Evolutionary conservation across 2,888 invertebrate species (phyloP), one percentile per base, ranked within the genome.

Genomic region (Flexamia atlantica): DNA sequence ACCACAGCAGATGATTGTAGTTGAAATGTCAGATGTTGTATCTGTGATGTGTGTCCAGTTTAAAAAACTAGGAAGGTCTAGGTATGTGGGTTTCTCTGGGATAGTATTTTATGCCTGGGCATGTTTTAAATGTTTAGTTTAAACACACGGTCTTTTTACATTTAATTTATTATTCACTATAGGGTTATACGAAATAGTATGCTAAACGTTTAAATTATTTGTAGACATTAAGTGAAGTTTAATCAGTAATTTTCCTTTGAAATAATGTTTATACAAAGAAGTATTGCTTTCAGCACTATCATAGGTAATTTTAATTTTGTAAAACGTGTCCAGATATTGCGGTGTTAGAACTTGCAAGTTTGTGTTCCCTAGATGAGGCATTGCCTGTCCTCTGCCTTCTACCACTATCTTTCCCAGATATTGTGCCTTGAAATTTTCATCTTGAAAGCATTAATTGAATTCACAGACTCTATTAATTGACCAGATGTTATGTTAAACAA

Each of bases 341-440:
- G 28, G 28, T 64, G 64, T 28, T 64, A 10, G 64, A 12, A 64
- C 28, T 28, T 3, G 53, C 23, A 23, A 23, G 64, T 64, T 64
- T 64, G 64, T 64, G 64, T 64, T 64, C 64, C 64, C 64, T 64
- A 17, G 14, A 14, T 1, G 64, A 30, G 28, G 28, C 64, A 23
- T 25, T 40, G 60, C 64, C 53, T 64, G 36, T 57, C 79, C 57
- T 70, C 68, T 82, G 82, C 84, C 82, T 84, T 76, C 82, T 64
- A 82, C 84, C 84, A 82, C 82, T 68, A 79, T 84, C 79, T 82
- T 79, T 40, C 84, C 82, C 82, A 82, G 79, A 84, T 70, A 81
- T 82, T 79, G 84, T 84, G 84, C 84, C 84, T 84, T 84, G 82
- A 68, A 84, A 84, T 68, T 79, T 82, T 82, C 82, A 32, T 83